phyloP scores from a whole-genome alignment of 2,888 invertebrate species.

The Metellina segmentata region DNA sequence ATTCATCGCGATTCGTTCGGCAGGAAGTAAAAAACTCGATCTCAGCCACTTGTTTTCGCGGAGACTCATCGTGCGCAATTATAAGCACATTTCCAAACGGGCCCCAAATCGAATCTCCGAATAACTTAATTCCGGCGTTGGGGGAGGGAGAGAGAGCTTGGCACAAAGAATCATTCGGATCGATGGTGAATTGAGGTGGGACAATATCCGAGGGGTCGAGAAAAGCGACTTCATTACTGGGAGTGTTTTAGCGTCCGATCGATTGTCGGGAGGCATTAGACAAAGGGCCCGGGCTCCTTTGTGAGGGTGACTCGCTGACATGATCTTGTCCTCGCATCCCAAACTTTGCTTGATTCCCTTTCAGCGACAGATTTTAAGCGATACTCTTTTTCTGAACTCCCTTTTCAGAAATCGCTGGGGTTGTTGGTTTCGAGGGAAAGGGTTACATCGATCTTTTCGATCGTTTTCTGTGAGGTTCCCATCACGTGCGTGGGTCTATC shows the following conservation, averaged over 20 bases:
- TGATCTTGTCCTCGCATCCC: constrained; percentile 11
- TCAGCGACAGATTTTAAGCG: background rate
- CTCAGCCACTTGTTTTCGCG: too few species aligned
- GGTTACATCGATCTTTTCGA: background rate
- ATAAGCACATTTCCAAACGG: background rate
- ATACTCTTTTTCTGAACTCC: background rate
- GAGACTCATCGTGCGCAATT: background rate
- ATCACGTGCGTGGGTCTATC: too few species aligned
- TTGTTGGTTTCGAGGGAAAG: background rate
- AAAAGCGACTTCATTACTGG: constrained; percentile 53
- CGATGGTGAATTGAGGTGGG: constrained; percentile 18
- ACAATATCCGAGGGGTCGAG: constrained; percentile 11
- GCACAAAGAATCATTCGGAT: background rate
- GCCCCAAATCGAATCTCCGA: background rate
- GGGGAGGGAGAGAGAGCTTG: background rate
- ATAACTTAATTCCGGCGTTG: background rate
- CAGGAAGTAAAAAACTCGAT: too few species aligned
- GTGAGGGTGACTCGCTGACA: background rate
- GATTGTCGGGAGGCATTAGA: constrained; percentile 31
- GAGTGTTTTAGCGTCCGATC: constrained; percentile 58
- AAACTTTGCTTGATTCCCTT: background rate
- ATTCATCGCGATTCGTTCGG: too few species aligned
- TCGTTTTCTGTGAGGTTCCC: too few species aligned
- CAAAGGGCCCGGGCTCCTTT: constrained; percentile 20
- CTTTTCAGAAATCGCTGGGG: background rate